Evolutionary conservation across 2,113 vertebrate species (phyloP), one percentile per base, ranked within the genome.

Genomic region (Ammospiza caudacuta): DNA sequence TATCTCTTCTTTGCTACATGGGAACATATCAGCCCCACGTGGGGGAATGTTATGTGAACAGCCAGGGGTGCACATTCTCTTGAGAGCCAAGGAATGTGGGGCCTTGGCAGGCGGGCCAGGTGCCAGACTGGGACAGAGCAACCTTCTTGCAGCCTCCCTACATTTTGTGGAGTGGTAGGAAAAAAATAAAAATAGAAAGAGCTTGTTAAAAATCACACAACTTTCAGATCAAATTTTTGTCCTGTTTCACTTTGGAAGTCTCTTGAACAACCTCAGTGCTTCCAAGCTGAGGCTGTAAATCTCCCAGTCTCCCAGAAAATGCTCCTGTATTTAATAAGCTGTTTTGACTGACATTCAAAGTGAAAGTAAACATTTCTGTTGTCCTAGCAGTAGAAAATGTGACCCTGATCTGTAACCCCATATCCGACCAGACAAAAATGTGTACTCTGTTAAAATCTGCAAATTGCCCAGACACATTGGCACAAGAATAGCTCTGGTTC

Each of bases 311-410:
- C 83, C 44, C 44, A 79, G 81, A 89, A 90, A 94, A 85, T 46
- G 55, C 24, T 90, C 47, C 70, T 67, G 37, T 66, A 35, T 95
- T 95, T 91, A 92, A 83, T 87, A 95, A 87, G 52, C n/a, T 83
- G 43, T 92, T 96, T 95, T 88, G 78, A 88, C 79, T 83, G 90
- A 84, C 92, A 92, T 93, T 88, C 55, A 90, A 88, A 88, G 59
- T 15, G 28, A 91, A 96, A 95, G 55, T 66, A 89, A 92, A 94
- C 81, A 87, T 84, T 96, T 92, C 84, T 92, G 29, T 89, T 87
- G 80, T 90, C 49, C 64, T 87, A 78, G 47, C 44, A 57, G 28
- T 44, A 87, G n/a, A 59, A 95, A 83, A 83, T 52, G 4, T 64
- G 64, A 51, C 67, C 35, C 22, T 90, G 87, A 80, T 59, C 67